Percentiles rank a stretch among this genome's conserved stretches.
Conservation (phyloP, 2,888 invertebrate genomes). For the Argyra leucocephala region DNA sequence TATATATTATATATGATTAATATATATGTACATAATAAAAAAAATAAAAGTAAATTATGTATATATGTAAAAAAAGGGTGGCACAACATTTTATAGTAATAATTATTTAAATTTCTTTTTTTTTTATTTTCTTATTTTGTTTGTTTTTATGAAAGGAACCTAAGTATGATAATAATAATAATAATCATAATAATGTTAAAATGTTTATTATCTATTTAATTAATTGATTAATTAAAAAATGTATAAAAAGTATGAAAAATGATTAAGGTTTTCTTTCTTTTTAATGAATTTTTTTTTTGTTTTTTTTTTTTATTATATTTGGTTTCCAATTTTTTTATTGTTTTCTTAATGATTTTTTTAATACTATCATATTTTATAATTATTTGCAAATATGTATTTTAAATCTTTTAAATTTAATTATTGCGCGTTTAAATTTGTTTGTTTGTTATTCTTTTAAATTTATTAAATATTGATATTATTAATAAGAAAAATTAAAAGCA, state of each 20-base stretch:
- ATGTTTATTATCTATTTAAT: background rate
- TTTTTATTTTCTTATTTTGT: background rate
- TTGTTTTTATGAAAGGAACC: background rate
- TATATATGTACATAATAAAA: background rate
- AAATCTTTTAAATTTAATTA: background rate
- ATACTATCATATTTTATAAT: too few relatives aligned
- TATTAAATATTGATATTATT: too few relatives aligned
- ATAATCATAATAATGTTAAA: too few relatives aligned
- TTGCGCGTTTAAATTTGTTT: background rate
- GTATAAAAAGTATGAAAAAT: constrained; percentile 7
- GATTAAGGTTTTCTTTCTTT: background rate
- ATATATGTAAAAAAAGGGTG: background rate
- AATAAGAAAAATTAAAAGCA: too few relatives aligned
- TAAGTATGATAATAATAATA: background rate
- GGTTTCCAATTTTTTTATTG: background rate
- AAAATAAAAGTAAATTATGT: background rate
- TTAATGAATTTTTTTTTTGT: background rate
- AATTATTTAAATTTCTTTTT: background rate
- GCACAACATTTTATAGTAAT: constrained; percentile 2
- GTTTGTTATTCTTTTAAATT: background rate
- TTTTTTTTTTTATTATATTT: too few relatives aligned
- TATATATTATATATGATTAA: background rate
- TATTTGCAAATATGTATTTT: background rate
- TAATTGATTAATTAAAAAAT: constrained; percentile 3
- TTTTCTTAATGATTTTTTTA: too few relatives aligned